Evolutionary conservation across 2,888 invertebrate species (phyloP).

Genomic region (Coronaproctus castanopsis): DNA sequence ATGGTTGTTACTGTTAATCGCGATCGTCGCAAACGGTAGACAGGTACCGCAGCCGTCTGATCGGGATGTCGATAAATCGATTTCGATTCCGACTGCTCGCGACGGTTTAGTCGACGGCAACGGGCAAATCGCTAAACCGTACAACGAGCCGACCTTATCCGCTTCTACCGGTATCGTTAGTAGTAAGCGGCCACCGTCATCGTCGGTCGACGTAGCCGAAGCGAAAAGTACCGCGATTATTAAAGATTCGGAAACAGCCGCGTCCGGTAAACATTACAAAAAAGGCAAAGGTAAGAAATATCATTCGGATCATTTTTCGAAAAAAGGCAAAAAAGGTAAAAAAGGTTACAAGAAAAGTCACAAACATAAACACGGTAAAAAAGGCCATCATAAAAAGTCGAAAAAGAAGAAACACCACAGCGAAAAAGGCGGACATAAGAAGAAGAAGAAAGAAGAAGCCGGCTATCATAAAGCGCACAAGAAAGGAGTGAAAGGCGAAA

Average conservation of each 20-base stretch:
- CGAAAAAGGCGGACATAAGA: constrained; percentile 40
- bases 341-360: constrained; percentile 51
- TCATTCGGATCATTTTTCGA: constrained; percentile 39
- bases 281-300: constrained; percentile 46
- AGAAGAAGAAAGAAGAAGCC: constrained; percentile 40
- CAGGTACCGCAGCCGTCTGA: too few relatives aligned
- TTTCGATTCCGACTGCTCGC: not conserved
- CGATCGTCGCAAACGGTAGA: too few relatives aligned
- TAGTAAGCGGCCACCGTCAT: not conserved
- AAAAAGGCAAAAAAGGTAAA: constrained; percentile 47
- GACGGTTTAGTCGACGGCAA: constrained; percentile 27
- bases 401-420: constrained; percentile 36
- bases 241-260: constrained; percentile 22
- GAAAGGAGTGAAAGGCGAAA: constrained; percentile 44
- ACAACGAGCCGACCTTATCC: not conserved
- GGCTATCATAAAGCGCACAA: constrained; percentile 43
- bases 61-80: too few relatives aligned
- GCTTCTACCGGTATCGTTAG: too few relatives aligned
- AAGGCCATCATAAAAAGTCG: constrained; percentile 53
- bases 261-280: constrained; percentile 32
- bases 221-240: too few relatives aligned
- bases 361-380: constrained; percentile 43
- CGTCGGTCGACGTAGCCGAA: not conserved
- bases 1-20: too few relatives aligned
- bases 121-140: constrained; percentile 18